A percentile compares a stretch with the other conserved stretches of the same genome.
These are phyloP conservation scores for Lysandra coridon DNA, from an alignment of 2,888 invertebrate species.

Conservation along the genomic window DNA sequence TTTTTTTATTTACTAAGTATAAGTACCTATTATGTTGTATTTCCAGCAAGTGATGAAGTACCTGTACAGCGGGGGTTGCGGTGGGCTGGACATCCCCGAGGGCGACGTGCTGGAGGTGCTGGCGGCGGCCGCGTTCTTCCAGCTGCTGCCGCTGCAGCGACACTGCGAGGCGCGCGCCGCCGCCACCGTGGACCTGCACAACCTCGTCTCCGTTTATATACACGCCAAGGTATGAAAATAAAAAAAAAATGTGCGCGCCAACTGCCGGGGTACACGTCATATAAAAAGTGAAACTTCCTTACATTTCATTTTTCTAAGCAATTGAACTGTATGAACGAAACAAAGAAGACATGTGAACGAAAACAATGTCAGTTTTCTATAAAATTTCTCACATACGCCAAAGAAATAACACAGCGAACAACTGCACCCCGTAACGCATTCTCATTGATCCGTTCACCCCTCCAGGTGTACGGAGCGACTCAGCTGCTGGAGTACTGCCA, in stretches of 20 bases:
- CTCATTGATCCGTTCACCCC: not conserved
- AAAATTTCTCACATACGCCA: no score
- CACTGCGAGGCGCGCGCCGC: slow-evolving; percentile 94
- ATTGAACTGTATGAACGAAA: not conserved
- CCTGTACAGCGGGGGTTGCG: slow-evolving; percentile 93
- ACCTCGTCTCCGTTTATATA: slow-evolving; percentile 95
- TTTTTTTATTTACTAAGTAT: no score
- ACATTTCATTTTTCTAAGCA: no score
- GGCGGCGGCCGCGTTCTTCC: slow-evolving; percentile 96
- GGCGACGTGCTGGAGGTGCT: slow-evolving; percentile 92
- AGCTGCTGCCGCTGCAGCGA: slow-evolving; percentile 89
- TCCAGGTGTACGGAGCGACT: slow-evolving; percentile 91
- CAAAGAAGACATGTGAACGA: no score
- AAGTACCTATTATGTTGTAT: no score
- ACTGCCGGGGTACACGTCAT: not conserved
- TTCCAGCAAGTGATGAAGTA: slow-evolving; percentile 94
- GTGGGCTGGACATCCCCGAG: slow-evolving; percentile 87
- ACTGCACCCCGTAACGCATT: no score
- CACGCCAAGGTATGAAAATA: slow-evolving; percentile 87
- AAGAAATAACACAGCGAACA: no score
- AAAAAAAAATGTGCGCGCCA: not conserved
- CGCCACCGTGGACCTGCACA: slow-evolving; percentile 90
- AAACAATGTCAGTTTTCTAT: no score
- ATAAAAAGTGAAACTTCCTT: not conserved
- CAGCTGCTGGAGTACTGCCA: slow-evolving; percentile 94